A percentile compares a stretch with the other conserved stretches of the same genome.
These are phyloP conservation scores for Nasalis larvatus DNA, from an alignment of 2,113 vertebrate species.

Conservation along the genomic window DNA sequence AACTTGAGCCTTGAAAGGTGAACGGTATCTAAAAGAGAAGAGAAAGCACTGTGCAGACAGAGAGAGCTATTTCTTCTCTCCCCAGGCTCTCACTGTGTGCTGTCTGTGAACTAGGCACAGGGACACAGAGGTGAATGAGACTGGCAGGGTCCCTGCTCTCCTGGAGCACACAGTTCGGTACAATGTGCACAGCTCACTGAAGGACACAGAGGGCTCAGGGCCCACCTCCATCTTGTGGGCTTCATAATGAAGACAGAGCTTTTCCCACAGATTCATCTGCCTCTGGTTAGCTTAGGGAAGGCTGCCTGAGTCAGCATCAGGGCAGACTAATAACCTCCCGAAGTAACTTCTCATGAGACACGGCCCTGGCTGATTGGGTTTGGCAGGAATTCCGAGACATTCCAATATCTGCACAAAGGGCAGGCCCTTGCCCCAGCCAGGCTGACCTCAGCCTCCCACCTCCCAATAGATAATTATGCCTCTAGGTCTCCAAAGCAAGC, in stretches of 20 bases:
- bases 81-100: accelerated
- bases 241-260: neutral
- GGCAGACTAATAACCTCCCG: constrained; percentile 68
- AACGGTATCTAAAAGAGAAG: neutral
- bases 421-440: constrained; percentile 53
- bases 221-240: neutral
- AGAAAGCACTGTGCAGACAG: neutral
- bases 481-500: constrained; percentile 25
- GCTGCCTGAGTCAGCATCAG: constrained; percentile 57
- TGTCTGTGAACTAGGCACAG: neutral
- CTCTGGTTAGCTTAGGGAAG: constrained; percentile 45
- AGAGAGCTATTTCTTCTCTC: neutral
- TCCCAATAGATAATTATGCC: constrained; percentile 47
- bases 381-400: constrained; percentile 72
- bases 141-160: neutral
- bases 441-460: constrained; percentile 60
- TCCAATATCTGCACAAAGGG: constrained; percentile 40
- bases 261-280: constrained; percentile 60
- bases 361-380: neutral
- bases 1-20: neutral
- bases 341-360: constrained; percentile 64
- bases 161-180: neutral
- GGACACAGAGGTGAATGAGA: neutral
- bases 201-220: neutral
- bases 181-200: neutral